Evolutionary conservation across 2,888 invertebrate genomes (phyloP).

Genomic region (Macrosiphum euphorbiae): DNA sequence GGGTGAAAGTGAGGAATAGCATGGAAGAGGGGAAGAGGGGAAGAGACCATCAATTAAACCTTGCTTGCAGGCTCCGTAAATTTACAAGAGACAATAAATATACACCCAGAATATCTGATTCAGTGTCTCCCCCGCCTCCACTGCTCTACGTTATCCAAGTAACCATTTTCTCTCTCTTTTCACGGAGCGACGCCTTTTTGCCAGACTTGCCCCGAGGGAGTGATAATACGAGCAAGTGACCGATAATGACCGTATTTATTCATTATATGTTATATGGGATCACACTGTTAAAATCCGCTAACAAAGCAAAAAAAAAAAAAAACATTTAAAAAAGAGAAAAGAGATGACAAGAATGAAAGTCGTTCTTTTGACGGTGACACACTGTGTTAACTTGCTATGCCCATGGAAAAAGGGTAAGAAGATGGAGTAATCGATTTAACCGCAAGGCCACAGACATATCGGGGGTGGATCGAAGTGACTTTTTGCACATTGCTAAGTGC

Average conservation of each 20-base stretch:
- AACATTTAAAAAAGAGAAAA: not conserved
- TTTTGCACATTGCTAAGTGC: slow-evolving; percentile 26
- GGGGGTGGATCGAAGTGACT: slow-evolving; percentile 17
- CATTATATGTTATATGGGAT: slow-evolving; percentile 14
- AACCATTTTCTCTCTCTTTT: slow-evolving; percentile 43
- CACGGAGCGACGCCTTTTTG: slow-evolving; percentile 46
- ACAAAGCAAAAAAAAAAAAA: slow-evolving; percentile 27
- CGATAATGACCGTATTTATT: slow-evolving; percentile 59
- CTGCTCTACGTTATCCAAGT: slow-evolving; percentile 6
- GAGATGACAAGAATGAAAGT: slow-evolving; percentile 9
- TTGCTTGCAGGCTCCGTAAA: slow-evolving; percentile 43
- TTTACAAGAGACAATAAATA: slow-evolving; percentile 63
- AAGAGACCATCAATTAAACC: slow-evolving; percentile 61
- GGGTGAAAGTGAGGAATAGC: not conserved
- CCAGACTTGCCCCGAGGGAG: slow-evolving; percentile 37
- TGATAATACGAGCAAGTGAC: slow-evolving; percentile 50
- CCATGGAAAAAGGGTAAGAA: not conserved
- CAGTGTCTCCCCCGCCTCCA: slow-evolving; percentile 36
- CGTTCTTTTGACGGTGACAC: not conserved
- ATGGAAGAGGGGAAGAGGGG: not conserved
- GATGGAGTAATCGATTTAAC: slow-evolving; percentile 25
- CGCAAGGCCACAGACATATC: slow-evolving; percentile 5
- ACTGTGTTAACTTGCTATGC: not conserved
- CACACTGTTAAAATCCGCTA: not conserved
- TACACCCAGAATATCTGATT: slow-evolving; percentile 62